Conservation (phyloP, 2,797 vertebrate genomes). For the Brotula barbata region DNA sequence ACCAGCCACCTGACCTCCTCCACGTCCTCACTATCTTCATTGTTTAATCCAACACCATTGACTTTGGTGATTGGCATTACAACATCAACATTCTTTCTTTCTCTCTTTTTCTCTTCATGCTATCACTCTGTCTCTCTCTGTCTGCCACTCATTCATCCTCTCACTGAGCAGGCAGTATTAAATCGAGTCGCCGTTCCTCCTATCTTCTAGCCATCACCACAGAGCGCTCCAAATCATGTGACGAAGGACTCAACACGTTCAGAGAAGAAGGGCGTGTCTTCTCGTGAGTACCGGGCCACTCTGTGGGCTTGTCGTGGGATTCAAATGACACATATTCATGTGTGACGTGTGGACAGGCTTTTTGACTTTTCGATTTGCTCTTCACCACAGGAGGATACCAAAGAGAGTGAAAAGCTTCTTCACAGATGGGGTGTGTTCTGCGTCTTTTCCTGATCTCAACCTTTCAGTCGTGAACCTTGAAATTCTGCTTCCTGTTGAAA, state of each 20-base stretch:
- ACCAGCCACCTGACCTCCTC: conserved; percentile 10
- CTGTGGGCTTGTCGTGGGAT: accelerated
- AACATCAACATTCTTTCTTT: conserved; percentile 66
- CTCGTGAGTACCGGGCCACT: conserved; percentile 78
- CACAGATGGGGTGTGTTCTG: conserved; percentile 88
- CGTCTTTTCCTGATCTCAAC: neutral
- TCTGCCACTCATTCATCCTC: conserved; percentile 44
- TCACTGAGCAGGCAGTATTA: conserved; percentile 87
- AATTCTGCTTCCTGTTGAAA: too few species aligned
- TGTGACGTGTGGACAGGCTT: neutral
- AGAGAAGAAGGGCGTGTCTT: conserved; percentile 88
- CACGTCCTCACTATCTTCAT: conserved; percentile 29
- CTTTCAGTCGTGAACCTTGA: too few species aligned
- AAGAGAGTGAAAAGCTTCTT: conserved; percentile 96
- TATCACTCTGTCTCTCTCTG: conserved; percentile 25
- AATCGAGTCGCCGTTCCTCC: conserved; percentile 93
- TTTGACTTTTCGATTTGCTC: neutral
- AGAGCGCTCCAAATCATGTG: conserved; percentile 97
- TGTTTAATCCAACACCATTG: conserved; percentile 59
- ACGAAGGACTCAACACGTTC: conserved; percentile 94
- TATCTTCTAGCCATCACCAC: conserved; percentile 96
- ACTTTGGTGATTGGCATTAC: conserved; percentile 67
- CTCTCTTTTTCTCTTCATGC: conserved; percentile 34
- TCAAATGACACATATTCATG: neutral
- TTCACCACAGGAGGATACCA: conserved; percentile 83